Conservation (phyloP, 2,797 vertebrate genomes). For the Astyanax mexicanus region DNA sequence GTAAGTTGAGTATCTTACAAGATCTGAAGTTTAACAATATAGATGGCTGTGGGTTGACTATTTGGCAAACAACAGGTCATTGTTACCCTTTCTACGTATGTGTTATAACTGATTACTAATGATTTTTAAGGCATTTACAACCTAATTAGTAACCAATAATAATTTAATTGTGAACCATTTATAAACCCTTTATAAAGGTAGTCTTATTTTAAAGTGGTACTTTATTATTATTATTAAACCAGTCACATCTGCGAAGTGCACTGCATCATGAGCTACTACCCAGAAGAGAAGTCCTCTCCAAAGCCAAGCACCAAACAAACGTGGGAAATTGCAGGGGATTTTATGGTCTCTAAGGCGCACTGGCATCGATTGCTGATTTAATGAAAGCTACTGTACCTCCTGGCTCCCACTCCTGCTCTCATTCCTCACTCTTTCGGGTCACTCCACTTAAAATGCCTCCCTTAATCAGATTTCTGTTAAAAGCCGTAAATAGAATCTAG, state of each 20-base stretch:
- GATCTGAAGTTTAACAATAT: too few species aligned
- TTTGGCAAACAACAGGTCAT: too few species aligned
- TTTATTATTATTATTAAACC: slow-evolving; percentile 2
- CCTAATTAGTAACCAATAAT: too few species aligned
- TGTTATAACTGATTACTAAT: too few species aligned
- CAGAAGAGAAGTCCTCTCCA: slow-evolving; percentile 51
- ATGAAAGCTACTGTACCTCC: slow-evolving; percentile 77
- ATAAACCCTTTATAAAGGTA: too few species aligned
- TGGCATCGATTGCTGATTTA: slow-evolving; percentile 82
- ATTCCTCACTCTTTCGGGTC: slow-evolving; percentile 74
- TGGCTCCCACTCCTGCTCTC: slow-evolving; percentile 60
- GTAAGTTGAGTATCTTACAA: too few species aligned
- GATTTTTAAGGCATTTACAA: too few species aligned
- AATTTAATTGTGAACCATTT: too few species aligned
- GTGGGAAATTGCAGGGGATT: slow-evolving; percentile 71
- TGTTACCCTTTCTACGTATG: too few species aligned
- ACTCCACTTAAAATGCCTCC: slow-evolving; percentile 78
- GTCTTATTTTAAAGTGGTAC: too few species aligned
- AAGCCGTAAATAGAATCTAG: slow-evolving; percentile 76
- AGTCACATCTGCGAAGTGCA: not conserved
- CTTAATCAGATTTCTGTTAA: slow-evolving; percentile 82
- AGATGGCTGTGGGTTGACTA: too few species aligned
- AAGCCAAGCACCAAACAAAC: slow-evolving; percentile 65
- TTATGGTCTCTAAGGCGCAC: slow-evolving; percentile 72
- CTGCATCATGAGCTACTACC: slow-evolving; percentile 51